A percentile compares a stretch with the other conserved stretches of the same genome.
phyloP scores from a whole-genome alignment of 2,113 vertebrate species.

The Gobiocypris rarus region DNA sequence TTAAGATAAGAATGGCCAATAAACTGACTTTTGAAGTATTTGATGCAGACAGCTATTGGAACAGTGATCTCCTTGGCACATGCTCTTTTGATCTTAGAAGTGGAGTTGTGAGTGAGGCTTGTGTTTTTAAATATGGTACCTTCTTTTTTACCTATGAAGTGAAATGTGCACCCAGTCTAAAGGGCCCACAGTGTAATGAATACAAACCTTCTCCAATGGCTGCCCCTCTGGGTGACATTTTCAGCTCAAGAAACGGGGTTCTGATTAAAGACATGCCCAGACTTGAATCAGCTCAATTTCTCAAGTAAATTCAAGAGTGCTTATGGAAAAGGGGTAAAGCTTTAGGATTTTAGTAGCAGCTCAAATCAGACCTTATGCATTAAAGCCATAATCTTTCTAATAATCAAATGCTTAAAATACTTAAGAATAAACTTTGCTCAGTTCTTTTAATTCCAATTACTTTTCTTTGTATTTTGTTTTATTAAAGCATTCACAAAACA shows the following conservation, averaged over 20 bases:
- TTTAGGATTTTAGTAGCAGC: neutral
- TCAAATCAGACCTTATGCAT: too few relatives aligned
- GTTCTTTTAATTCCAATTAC: too few relatives aligned
- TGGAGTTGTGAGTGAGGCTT: conserved; percentile 29
- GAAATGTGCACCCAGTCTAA: conserved; percentile 70
- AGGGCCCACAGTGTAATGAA: conserved; percentile 65
- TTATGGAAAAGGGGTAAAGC: neutral
- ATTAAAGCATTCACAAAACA: too few relatives aligned
- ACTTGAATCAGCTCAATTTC: neutral
- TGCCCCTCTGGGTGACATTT: conserved; percentile 51
- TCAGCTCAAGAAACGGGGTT: conserved; percentile 64
- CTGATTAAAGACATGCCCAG: conserved; percentile 47
- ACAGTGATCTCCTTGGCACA: conserved; percentile 68
- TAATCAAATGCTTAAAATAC: too few relatives aligned
- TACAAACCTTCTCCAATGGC: conserved; percentile 67
- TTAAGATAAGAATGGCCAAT: conserved; percentile 53
- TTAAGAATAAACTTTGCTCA: too few relatives aligned
- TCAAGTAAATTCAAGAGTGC: neutral
- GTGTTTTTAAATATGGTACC: conserved; percentile 65
- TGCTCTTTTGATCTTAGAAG: conserved; percentile 60
- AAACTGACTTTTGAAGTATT: conserved; percentile 69
- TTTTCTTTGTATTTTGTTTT: too few relatives aligned
- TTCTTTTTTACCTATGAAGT: conserved; percentile 65
- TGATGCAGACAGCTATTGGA: conserved; percentile 68
- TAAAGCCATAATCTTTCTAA: too few relatives aligned